Base-by-base conservation (phyloP, 1,140 invertebrate species). In the Diachasmimorpha longicaudata region DNA sequence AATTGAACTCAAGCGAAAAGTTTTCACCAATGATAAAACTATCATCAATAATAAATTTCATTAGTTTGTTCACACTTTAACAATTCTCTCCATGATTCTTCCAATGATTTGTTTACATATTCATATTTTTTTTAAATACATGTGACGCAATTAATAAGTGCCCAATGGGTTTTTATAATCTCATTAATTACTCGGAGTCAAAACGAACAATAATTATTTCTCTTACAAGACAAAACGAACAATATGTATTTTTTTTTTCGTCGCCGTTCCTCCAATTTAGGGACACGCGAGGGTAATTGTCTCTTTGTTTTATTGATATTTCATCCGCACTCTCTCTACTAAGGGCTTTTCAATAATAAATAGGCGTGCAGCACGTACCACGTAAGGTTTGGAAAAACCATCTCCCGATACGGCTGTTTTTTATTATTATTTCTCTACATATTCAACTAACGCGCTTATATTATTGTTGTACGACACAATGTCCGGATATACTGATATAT, bases 101-200 rank as follows among this genome's bases (percentile, higher is more conserved):
- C 10, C 39, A 42, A 42, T 42, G 9, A 42, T 42, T 42, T 13
- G 39, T 42, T 44, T 46, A 70, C 68, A 46, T 70, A 19, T 52
- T 55, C 31, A n/a, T 31, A 21, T 71, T 14, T 71, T 52, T 66
- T 63, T 70, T 74, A 72, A 37, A 66, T 76, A 69, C 23, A 75
- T 72, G 55, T 46, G 72, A 37, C 69, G 63, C 66, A 73, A 55
- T 78, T 75, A 75, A 44, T 72, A 31, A 75, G 67, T 73, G 71
- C 67, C 70, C 55, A 75, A 70, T 74, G 71, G 70, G 70, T 67
- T 37, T 72, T 72, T 78, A 78, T 83, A 80, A 82, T 79, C 80
- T 83, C 80, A 82, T 79, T 81, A 75, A 79, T 79, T 79, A 74
- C 79, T 77, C 81, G 72, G 80, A 83, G 82, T 83, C 81, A 84